Conservation (phyloP, 2,888 invertebrate species). For the Lumbricus terrestris region DNA sequence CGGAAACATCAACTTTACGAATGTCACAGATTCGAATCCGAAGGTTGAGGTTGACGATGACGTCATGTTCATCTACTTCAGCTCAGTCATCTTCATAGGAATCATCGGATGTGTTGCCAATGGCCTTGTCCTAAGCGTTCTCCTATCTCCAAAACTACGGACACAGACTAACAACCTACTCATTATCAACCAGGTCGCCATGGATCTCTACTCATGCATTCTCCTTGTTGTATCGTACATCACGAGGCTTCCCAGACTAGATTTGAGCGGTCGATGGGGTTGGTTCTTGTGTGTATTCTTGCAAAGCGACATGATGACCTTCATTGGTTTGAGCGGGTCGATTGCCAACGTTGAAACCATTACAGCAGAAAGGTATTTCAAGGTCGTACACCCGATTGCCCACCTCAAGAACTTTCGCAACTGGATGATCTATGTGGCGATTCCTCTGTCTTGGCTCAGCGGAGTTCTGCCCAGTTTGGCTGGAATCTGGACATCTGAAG, state of each 20-base stretch:
- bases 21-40: neutral
- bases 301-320: neutral
- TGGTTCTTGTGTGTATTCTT: neutral
- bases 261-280: neutral
- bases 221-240: neutral
- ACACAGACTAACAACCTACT: neutral
- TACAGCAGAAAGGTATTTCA: constrained; percentile 9
- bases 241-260: neutral
- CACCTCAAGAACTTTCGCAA: constrained; percentile 16
- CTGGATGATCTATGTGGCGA: constrained; percentile 9
- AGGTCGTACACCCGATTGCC: constrained; percentile 17
- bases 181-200: constrained; percentile 8
- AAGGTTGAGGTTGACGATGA: neutral
- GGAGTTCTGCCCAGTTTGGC: neutral
- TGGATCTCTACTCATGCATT: constrained; percentile 12
- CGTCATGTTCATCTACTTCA: neutral
- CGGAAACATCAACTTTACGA: neutral
- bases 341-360: constrained; percentile 14
- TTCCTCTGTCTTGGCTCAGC: constrained; percentile 7
- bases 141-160: neutral
- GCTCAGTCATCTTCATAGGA: neutral
- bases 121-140: neutral
- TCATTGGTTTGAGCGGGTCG: constrained; percentile 9
- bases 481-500: neutral
- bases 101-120: constrained; percentile 9